A percentile compares a stretch with the other conserved stretches of the same genome.
Evolutionary conservation across 2,888 invertebrate species (phyloP).

Genomic region (Hanleya hanleyi): DNA sequence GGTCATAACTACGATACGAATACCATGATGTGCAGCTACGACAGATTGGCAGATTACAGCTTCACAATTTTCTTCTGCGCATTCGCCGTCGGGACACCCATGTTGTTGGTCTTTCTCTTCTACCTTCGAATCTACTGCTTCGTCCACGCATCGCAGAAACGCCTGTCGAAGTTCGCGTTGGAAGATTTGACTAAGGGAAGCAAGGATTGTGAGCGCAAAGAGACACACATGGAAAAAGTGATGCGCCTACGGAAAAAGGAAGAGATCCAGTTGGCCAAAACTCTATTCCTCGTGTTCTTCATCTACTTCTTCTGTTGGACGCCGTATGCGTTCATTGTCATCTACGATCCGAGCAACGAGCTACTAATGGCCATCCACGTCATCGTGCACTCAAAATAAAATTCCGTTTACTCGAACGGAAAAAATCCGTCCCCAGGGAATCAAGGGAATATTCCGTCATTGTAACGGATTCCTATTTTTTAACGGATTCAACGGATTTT

Average conservation of each 20-base stretch:
- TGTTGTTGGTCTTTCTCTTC: conserved; percentile 40
- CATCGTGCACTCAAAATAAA: too few species aligned
- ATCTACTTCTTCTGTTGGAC: conserved; percentile 51
- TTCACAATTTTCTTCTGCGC: conserved; percentile 50
- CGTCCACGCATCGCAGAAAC: conserved; percentile 30
- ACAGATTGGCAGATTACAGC: conserved; percentile 43
- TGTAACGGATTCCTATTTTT: too few species aligned
- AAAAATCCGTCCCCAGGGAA: too few species aligned
- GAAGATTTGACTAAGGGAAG: background rate
- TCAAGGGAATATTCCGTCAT: too few species aligned
- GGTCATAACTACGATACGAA: conserved; percentile 52
- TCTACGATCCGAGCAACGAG: conserved; percentile 41
- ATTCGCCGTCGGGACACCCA: conserved; percentile 41
- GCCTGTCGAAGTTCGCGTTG: background rate
- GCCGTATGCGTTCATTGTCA: conserved; percentile 42
- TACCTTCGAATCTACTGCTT: conserved; percentile 41
- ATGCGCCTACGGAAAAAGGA: conserved; percentile 21
- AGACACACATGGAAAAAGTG: background rate
- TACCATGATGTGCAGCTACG: conserved; percentile 54
- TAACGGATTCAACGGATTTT: too few species aligned
- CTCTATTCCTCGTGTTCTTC: conserved; percentile 50
- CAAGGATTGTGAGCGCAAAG: background rate
- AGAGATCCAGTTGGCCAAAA: conserved; percentile 48
- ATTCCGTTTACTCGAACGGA: too few species aligned
- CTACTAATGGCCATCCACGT: conserved; percentile 49